Evolutionary conservation across 2,888 invertebrate species (phyloP).

Genomic region (Zonitis immaculata): DNA sequence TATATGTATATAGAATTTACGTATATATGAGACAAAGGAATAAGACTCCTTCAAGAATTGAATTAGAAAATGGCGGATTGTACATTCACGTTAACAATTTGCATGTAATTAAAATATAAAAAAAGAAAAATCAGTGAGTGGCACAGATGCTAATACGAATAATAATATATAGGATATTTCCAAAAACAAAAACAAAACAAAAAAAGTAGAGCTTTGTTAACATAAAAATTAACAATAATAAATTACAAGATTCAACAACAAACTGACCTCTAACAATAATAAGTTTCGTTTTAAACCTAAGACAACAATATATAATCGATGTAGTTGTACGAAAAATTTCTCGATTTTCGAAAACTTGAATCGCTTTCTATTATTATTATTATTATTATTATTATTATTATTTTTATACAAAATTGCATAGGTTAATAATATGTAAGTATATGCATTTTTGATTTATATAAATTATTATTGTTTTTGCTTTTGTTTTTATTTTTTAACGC

Average conservation of each 20-base stretch:
- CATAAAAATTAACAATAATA: no score
- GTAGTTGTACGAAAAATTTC: neutral
- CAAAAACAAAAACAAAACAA: no score
- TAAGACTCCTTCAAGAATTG: slow-evolving; percentile 47
- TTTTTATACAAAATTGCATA: slow-evolving; percentile 1
- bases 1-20: slow-evolving; percentile 7
- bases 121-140: slow-evolving; percentile 45
- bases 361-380: slow-evolving; percentile 1
- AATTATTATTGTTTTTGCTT: neutral
- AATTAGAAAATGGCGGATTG: slow-evolving; percentile 50
- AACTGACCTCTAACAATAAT: neutral
- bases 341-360: neutral
- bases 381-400: no score
- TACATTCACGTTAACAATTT: slow-evolving; percentile 50
- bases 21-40: slow-evolving; percentile 50
- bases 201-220: no score
- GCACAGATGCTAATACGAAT: slow-evolving; percentile 41
- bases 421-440: neutral
- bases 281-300: neutral
- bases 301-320: neutral
- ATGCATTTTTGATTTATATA: neutral
- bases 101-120: slow-evolving; percentile 51
- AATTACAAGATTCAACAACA: slow-evolving; percentile 20
- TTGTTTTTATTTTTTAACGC: neutral
- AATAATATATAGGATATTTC: neutral